These are phyloP conservation scores for Porites divaricata DNA, from an alignment of 92 coral and sea anemone species.

Conservation along the genomic window DNA sequence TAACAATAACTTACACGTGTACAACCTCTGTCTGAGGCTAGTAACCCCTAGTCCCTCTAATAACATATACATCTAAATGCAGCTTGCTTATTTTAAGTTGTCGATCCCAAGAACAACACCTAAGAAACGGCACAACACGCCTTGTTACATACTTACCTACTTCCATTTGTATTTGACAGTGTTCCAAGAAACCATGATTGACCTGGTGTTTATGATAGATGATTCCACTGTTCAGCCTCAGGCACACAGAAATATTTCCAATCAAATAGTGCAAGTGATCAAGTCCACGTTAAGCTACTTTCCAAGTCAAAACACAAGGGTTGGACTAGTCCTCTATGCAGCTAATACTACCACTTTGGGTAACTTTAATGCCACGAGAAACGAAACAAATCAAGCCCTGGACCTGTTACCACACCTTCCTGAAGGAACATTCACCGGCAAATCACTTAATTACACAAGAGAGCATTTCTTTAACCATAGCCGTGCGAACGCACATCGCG, in stretches of 20 bases:
- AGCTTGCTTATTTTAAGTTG: too few species aligned
- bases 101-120: too few species aligned
- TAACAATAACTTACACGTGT: too few species aligned
- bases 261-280: background rate
- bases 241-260: background rate
- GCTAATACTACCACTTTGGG: background rate
- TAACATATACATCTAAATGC: too few species aligned
- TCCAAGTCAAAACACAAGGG: slow-evolving; percentile 1
- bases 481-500: slow-evolving; percentile 23
- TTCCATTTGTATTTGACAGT: background rate
- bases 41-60: too few species aligned
- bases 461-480: slow-evolving; percentile 19
- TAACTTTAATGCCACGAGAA: slow-evolving; percentile 7
- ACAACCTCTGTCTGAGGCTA: too few species aligned
- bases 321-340: slow-evolving; percentile 30
- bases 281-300: slow-evolving; percentile 7
- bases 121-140: too few species aligned
- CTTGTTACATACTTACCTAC: too few species aligned
- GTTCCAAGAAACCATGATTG: slow-evolving; percentile 12
- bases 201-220: slow-evolving; percentile 34
- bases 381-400: slow-evolving; percentile 6
- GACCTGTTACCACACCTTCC: background rate
- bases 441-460: slow-evolving; percentile 28
- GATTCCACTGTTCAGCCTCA: slow-evolving; percentile 5
- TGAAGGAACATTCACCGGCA: slow-evolving; percentile 12